Percentiles rank a stretch among this genome's conserved stretches.
Evolutionary conservation across 2,888 invertebrate species (phyloP).

Genomic region (Philopedon plagiatum): DNA sequence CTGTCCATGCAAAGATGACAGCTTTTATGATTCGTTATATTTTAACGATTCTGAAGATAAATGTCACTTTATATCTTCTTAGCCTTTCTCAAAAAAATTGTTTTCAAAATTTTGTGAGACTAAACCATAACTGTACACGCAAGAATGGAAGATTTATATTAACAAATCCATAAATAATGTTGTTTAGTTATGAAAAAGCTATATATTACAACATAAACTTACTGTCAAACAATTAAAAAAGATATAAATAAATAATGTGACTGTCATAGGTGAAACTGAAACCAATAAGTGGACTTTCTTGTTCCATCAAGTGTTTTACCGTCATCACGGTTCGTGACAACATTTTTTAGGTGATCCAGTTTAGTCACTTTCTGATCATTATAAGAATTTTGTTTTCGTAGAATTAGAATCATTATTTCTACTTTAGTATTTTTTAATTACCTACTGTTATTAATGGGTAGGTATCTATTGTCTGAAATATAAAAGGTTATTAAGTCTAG

Average conservation of each 20-base stretch:
- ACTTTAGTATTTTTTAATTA: not conserved
- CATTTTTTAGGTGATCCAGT: conserved; percentile 24
- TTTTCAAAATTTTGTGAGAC: too few relatives aligned
- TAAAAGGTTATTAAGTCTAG: not conserved
- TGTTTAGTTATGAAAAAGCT: conserved; percentile 18
- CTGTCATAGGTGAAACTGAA: conserved; percentile 41
- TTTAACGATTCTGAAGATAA: too few relatives aligned
- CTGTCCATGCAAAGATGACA: too few relatives aligned
- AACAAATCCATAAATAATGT: not conserved
- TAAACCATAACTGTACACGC: too few relatives aligned
- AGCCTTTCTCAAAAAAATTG: too few relatives aligned
- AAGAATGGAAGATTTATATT: not conserved
- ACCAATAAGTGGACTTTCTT: conserved; percentile 47
- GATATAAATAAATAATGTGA: conserved; percentile 30
- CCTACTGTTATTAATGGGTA: not conserved
- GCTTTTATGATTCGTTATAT: too few relatives aligned
- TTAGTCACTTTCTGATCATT: conserved; percentile 12
- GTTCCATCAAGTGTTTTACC: conserved; percentile 29
- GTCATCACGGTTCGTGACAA: conserved; percentile 30
- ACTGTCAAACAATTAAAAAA: not conserved
- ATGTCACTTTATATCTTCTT: too few relatives aligned
- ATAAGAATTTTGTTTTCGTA: conserved; percentile 7
- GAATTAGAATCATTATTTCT: not conserved
- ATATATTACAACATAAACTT: conserved; percentile 7
- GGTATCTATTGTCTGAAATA: not conserved